phyloP scores from a whole-genome alignment of 2,113 vertebrate genomes.

The Semnornis frantzii region DNA sequence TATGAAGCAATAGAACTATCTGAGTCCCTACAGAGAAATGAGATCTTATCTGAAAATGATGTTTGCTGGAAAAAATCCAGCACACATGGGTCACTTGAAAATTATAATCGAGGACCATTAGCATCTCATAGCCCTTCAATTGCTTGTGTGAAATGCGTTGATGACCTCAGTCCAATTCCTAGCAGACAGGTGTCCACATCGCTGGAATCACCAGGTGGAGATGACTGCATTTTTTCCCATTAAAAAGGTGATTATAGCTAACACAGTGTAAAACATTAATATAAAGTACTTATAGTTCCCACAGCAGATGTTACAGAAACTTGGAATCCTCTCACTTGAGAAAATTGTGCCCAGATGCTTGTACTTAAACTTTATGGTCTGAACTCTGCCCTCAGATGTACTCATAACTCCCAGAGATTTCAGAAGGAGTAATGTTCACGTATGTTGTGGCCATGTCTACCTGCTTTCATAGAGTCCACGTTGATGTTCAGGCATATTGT shows the following conservation, averaged over 20 bases:
- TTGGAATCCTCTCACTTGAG: conserved; percentile 59
- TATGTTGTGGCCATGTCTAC: background rate
- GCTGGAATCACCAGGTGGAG: conserved; percentile 61
- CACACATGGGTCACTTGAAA: background rate
- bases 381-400: conserved; percentile 50
- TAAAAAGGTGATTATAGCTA: conserved; percentile 69
- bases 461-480: background rate
- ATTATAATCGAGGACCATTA: conserved; percentile 11
- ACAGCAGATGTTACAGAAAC: conserved; percentile 72
- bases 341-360: conserved; percentile 74
- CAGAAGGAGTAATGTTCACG: background rate
- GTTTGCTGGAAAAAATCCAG: background rate
- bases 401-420: conserved; percentile 36
- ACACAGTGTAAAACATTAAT: conserved; percentile 62
- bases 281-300: conserved; percentile 70
- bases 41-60: conserved; percentile 30
- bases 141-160: background rate
- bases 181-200: conserved; percentile 46
- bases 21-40: conserved; percentile 5
- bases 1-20: background rate
- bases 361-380: conserved; percentile 62
- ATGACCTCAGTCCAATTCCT: conserved; percentile 21
- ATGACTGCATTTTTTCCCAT: conserved; percentile 61
- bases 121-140: background rate
- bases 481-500: background rate